phyloP scores from a whole-genome alignment of 2,888 invertebrate species.

The Leucophenga montana region DNA sequence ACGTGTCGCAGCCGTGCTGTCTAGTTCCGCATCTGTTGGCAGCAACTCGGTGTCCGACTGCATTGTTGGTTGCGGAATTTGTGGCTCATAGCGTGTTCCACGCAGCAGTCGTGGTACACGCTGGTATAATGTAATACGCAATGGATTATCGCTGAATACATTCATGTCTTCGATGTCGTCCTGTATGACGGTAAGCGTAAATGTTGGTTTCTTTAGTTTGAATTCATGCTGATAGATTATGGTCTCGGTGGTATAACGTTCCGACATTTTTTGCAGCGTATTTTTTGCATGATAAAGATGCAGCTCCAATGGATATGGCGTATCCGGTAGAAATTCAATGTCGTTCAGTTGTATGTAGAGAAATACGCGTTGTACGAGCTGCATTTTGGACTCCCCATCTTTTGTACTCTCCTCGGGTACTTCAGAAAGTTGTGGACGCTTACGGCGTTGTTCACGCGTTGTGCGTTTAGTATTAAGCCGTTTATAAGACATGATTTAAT shows the following conservation, averaged over 20 bases:
- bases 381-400: not conserved
- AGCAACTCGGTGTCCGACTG: not conserved
- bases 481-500: not conserved
- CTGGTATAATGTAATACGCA: slow-evolving; percentile 58
- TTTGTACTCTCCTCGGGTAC: not conserved
- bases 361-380: slow-evolving; percentile 49
- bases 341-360: slow-evolving; percentile 60
- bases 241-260: slow-evolving; percentile 58
- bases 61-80: not conserved
- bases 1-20: not conserved
- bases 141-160: slow-evolving; percentile 57
- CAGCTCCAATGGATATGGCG: slow-evolving; percentile 51
- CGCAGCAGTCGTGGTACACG: slow-evolving; percentile 44
- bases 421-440: not conserved
- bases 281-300: slow-evolving; percentile 57
- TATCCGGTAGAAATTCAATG: slow-evolving; percentile 44
- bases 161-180: slow-evolving; percentile 64
- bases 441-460: not conserved
- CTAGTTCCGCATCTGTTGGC: not conserved
- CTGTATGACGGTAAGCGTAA: slow-evolving; percentile 59
- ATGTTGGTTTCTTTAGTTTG: slow-evolving; percentile 49
- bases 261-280: slow-evolving; percentile 57
- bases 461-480: not conserved
- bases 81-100: slow-evolving; percentile 24
- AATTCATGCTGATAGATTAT: slow-evolving; percentile 55